Conservation (phyloP, 2,113 vertebrate genomes). For the Phalacrocorax brasilianus region DNA sequence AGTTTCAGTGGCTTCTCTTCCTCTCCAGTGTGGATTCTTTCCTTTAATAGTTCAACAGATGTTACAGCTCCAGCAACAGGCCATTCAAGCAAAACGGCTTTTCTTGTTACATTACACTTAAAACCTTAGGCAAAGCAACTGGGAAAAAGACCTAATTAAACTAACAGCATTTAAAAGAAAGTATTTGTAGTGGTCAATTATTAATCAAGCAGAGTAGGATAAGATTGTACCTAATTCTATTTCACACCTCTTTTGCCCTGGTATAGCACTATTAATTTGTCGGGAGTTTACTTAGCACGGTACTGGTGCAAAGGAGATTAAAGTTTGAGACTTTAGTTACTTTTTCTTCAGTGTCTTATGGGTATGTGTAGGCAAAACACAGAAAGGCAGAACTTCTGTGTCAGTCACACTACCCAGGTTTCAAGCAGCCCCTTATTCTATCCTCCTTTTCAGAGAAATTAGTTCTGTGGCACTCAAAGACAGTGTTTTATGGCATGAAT, state of each 20-base stretch:
- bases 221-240: background rate
- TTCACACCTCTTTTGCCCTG: background rate
- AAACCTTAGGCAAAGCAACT: background rate
- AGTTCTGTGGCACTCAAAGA: background rate
- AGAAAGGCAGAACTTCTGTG: background rate
- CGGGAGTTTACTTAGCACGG: background rate
- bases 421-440: background rate
- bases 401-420: background rate
- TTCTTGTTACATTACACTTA: background rate
- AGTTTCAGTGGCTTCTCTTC: constrained; percentile 3
- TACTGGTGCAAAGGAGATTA: background rate
- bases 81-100: background rate
- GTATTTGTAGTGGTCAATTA: background rate
- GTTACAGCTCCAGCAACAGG: constrained; percentile 18
- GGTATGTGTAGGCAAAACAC: background rate
- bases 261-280: background rate
- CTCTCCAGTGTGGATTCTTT: background rate
- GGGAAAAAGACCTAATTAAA: background rate
- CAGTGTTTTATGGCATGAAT: background rate
- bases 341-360: background rate
- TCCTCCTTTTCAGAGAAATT: background rate
- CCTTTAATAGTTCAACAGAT: constrained; percentile 44
- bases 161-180: background rate
- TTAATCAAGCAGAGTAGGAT: background rate
- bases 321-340: background rate